phyloP scores from a whole-genome alignment of 2,797 vertebrate species.

The Coluber constrictor region DNA sequence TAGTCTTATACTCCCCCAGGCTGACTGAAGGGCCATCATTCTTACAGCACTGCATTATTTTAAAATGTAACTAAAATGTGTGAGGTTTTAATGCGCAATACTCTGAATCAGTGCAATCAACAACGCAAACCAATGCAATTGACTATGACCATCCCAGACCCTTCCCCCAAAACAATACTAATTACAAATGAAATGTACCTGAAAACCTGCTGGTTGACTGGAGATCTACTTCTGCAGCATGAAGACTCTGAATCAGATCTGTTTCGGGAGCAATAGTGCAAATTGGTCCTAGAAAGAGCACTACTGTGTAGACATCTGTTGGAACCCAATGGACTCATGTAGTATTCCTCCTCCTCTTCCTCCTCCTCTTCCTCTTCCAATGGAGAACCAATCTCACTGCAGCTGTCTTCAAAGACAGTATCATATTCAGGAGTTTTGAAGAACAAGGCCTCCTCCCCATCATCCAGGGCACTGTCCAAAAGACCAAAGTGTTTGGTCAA shows the following conservation, averaged over 20 bases:
- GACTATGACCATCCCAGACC: neutral
- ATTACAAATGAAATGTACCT: conserved; percentile 71
- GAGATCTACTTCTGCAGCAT: conserved; percentile 80
- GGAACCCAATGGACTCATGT: conserved; percentile 58
- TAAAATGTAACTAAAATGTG: neutral
- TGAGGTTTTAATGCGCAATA: neutral
- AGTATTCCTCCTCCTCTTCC: conserved; percentile 60
- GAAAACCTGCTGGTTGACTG: conserved; percentile 79
- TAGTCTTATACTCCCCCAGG: neutral
- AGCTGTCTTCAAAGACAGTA: conserved; percentile 75
- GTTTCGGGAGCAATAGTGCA: conserved; percentile 82
- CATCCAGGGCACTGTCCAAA: conserved; percentile 71
- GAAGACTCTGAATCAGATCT: conserved; percentile 74
- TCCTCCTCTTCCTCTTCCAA: conserved; percentile 55
- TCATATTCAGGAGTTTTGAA: conserved; percentile 74
- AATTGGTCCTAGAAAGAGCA: conserved; percentile 64
- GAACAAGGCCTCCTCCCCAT: conserved; percentile 63
- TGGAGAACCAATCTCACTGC: conserved; percentile 70
- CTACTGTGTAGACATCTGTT: conserved; percentile 71
- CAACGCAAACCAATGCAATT: neutral
- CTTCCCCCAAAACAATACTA: neutral
- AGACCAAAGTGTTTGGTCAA: conserved; percentile 81
- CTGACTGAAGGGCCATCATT: neutral
- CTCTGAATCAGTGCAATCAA: neutral
- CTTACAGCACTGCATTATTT: neutral